phyloP scores from a whole-genome alignment of 2,113 vertebrate genomes.

The human region GRCh38 chr9:105098001-105098500 shows the following conservation, averaged over 20 bases:
- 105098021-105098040: background rate
- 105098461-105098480: background rate
- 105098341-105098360: constrained; percentile 10
- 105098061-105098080: background rate
- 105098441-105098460: background rate
- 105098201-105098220: background rate
- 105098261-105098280: background rate
- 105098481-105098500: constrained; percentile 1
- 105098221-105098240: background rate
- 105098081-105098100: background rate
- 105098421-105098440: background rate
- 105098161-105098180: background rate
- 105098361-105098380: background rate
- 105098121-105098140: background rate
- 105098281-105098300: background rate
- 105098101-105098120: background rate
- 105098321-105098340: background rate
- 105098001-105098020: background rate
- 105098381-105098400: constrained; percentile 23
- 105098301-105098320: background rate
- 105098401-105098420: background rate
- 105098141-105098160: background rate
- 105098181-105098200: background rate
- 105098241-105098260: background rate
- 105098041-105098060: background rate